These are phyloP conservation scores for Oeneis ivallda DNA, from an alignment of 2,888 invertebrate species.

Conservation along the genomic window DNA sequence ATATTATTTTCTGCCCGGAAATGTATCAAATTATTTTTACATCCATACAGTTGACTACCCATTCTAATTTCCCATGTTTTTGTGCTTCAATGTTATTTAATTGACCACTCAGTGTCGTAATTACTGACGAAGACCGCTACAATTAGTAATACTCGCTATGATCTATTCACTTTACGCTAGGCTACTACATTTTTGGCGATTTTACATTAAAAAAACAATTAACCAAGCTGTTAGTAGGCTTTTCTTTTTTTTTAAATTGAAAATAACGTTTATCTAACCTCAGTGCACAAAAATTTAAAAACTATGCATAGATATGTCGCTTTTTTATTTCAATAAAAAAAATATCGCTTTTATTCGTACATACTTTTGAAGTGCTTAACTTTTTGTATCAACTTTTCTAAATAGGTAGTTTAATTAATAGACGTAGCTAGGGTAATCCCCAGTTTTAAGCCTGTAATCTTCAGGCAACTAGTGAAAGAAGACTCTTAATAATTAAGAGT, in stretches of 20 bases:
- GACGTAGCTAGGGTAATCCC: slow-evolving; percentile 5
- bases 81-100: slow-evolving; percentile 57
- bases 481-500: too few relatives aligned
- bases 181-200: slow-evolving; percentile 60
- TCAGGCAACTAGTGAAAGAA: neutral
- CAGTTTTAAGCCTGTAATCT: neutral
- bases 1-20: neutral
- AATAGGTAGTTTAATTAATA: slow-evolving; percentile 1
- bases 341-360: slow-evolving; percentile 54
- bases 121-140: slow-evolving; percentile 53
- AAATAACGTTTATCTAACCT: slow-evolving; percentile 26
- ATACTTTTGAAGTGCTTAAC: slow-evolving; percentile 16
- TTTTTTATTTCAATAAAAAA: slow-evolving; percentile 53
- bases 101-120: slow-evolving; percentile 60
- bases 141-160: slow-evolving; percentile 53
- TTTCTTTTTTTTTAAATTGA: slow-evolving; percentile 18
- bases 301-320: slow-evolving; percentile 55
- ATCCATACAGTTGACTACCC: slow-evolving; percentile 41
- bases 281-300: slow-evolving; percentile 38
- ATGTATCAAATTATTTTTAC: slow-evolving; percentile 19
- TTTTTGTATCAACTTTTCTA: slow-evolving; percentile 5
- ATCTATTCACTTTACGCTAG: slow-evolving; percentile 52
- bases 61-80: slow-evolving; percentile 37
- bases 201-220: slow-evolving; percentile 44
- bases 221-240: slow-evolving; percentile 29